phyloP scores from a whole-genome alignment of 1,140 invertebrate genomes.

The Drosophila gunungcola region DNA sequence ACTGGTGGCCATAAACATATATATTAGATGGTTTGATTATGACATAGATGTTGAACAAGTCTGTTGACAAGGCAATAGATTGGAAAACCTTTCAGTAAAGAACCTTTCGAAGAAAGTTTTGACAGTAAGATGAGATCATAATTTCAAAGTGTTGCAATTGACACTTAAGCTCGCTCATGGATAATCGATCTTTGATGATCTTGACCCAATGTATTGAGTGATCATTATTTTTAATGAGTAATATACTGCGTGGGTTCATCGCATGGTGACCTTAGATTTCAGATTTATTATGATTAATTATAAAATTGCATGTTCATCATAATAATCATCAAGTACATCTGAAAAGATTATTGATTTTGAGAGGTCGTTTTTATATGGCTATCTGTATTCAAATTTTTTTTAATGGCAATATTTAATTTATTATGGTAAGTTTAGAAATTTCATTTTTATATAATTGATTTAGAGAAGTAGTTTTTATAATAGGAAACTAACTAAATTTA shows the following conservation, averaged over 20 bases:
- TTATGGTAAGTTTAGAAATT: too few species aligned
- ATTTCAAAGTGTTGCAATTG: neutral
- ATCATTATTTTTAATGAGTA: conserved; percentile 6
- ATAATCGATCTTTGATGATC: conserved; percentile 5
- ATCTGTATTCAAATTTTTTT: too few species aligned
- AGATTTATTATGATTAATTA: conserved; percentile 5
- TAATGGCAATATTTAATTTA: too few species aligned
- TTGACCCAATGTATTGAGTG: conserved; percentile 5
- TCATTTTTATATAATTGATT: too few species aligned
- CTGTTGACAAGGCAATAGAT: conserved; percentile 12
- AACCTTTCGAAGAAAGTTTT: neutral
- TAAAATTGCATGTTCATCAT: neutral
- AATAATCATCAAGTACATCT: neutral
- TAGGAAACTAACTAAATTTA: too few species aligned
- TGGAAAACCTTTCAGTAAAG: neutral
- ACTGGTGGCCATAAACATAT: conserved; percentile 14
- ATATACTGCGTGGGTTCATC: neutral
- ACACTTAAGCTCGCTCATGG: neutral
- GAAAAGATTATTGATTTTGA: too few species aligned
- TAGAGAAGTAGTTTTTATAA: too few species aligned
- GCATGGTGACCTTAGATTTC: neutral
- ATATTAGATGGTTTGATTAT: conserved; percentile 20
- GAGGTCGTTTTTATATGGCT: too few species aligned
- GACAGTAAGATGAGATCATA: conserved; percentile 12
- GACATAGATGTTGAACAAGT: conserved; percentile 12